phyloP scores from a whole-genome alignment of 2,113 vertebrate species.

The Crotalus viridis region DNA sequence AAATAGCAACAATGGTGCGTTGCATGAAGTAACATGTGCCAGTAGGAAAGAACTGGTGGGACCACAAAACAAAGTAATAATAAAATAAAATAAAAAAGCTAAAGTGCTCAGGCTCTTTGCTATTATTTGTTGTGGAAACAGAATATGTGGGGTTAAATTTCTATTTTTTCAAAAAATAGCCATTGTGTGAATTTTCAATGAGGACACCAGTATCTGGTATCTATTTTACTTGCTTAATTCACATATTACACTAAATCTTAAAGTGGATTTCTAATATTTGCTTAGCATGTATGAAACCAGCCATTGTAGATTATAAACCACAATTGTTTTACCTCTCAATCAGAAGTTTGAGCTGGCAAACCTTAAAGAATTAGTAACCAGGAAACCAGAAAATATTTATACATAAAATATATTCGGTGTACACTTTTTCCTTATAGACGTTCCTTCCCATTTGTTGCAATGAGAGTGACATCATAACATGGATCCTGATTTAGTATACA shows the following conservation, averaged over 20 bases:
- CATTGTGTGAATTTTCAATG: not conserved
- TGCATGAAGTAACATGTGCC: not conserved
- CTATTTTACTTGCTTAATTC: not conserved
- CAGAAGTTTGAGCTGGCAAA: not conserved
- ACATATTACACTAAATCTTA: not conserved
- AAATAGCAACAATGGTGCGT: not conserved
- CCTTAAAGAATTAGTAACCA: not conserved
- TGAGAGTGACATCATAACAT: not conserved
- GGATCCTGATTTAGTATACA: not conserved
- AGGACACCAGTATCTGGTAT: not conserved
- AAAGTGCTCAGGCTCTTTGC: not conserved
- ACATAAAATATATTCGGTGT: not conserved
- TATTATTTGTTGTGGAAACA: not conserved
- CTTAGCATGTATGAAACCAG: not conserved
- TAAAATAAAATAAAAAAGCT: not conserved
- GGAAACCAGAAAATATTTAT: not conserved
- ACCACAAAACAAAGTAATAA: not conserved
- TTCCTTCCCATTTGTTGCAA: not conserved
- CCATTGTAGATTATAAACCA: not conserved
- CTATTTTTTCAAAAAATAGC: not conserved
- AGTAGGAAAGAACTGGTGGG: not conserved
- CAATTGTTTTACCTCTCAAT: not conserved
- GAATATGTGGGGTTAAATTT: not conserved
- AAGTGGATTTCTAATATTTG: not conserved
- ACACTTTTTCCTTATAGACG: not conserved